phyloP scores from a whole-genome alignment of 1,140 invertebrate species.

The Brachionus plicatilis region DNA sequence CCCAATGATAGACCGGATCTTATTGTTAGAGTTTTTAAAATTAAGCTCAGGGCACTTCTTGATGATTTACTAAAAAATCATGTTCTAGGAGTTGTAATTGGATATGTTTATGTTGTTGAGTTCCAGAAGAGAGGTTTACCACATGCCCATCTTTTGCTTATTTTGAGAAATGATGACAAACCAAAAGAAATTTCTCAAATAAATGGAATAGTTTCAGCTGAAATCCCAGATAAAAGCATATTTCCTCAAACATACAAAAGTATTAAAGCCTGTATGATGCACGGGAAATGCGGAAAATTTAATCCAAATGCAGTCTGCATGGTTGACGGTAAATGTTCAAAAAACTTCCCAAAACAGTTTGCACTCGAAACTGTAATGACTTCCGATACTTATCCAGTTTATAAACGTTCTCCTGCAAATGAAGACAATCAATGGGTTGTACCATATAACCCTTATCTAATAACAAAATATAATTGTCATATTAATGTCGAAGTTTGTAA shows the following conservation, averaged over 20 bases:
- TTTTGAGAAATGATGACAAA: constrained; percentile 44
- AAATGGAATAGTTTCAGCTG: constrained; percentile 42
- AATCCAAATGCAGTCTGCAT: constrained; percentile 47
- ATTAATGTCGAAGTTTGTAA: constrained; percentile 44
- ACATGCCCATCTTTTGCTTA: constrained; percentile 59
- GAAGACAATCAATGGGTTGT: constrained; percentile 39
- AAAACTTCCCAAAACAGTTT: constrained; percentile 43
- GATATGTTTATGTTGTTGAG: constrained; percentile 56
- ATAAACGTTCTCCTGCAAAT: not conserved
- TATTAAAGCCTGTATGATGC: constrained; percentile 44
- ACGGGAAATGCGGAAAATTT: too few relatives aligned
- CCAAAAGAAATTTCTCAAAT: constrained; percentile 37
- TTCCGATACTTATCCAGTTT: constrained; percentile 42
- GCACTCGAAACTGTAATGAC: constrained; percentile 33
- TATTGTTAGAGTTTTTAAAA: constrained; percentile 56
- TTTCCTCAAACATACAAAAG: constrained; percentile 41
- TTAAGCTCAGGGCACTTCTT: constrained; percentile 57
- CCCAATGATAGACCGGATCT: constrained; percentile 54
- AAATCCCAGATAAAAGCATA: constrained; percentile 38
- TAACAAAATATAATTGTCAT: constrained; percentile 41
- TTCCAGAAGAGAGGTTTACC: constrained; percentile 60
- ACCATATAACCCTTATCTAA: constrained; percentile 42
- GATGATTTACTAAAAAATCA: constrained; percentile 50
- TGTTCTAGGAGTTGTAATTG: constrained; percentile 49
- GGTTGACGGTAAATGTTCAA: constrained; percentile 43